These are phyloP conservation scores for Herpetotheres cachinnans DNA, from an alignment of 2,113 vertebrate species.

Conservation along the genomic window DNA sequence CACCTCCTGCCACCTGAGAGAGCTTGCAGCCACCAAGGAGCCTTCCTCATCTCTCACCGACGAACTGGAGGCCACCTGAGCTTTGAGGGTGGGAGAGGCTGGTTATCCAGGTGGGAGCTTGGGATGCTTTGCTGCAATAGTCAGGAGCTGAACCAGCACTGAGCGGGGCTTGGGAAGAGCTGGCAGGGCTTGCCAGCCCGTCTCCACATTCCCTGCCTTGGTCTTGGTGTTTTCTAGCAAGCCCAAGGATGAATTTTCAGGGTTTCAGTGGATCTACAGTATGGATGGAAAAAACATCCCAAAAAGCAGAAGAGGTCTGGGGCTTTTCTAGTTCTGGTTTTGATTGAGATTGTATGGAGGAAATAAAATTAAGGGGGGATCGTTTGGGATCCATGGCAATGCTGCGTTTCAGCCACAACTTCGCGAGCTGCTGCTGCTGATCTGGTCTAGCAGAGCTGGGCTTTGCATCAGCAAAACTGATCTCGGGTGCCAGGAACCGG, in stretches of 20 bases:
- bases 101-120: neutral
- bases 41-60: neutral
- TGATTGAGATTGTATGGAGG: neutral
- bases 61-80: neutral
- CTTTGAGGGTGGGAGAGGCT: neutral
- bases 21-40: neutral
- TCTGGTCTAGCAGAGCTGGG: neutral
- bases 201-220: rapidly evolving
- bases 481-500: neutral
- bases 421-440: neutral
- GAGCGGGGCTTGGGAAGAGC: neutral
- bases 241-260: neutral
- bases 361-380: neutral
- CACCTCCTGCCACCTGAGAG: neutral
- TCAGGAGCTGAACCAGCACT: rapidly evolving
- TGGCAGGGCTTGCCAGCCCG: neutral
- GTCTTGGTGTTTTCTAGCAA: neutral
- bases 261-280: neutral
- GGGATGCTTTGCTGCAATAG: rapidly evolving
- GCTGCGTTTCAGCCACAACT: rapidly evolving
- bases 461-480: neutral
- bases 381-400: rapidly evolving
- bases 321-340: neutral
- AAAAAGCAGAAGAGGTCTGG: neutral
- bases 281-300: neutral